Percentiles rank a stretch among this genome's conserved stretches.
Evolutionary conservation across 2,113 vertebrate species (phyloP).

Genomic region (Pandion haliaetus): DNA sequence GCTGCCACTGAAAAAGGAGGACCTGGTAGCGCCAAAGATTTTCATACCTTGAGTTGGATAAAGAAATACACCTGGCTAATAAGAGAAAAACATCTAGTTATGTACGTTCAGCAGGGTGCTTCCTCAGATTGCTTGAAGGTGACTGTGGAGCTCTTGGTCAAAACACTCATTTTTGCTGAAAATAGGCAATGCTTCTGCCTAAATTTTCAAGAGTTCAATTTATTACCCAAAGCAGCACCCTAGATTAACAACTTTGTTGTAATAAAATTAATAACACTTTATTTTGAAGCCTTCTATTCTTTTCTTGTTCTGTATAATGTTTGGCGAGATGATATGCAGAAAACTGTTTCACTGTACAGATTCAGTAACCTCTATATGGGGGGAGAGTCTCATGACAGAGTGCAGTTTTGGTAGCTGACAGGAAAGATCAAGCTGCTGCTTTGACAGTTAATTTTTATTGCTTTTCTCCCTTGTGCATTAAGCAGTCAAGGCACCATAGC

Average conservation of each 20-base stretch:
- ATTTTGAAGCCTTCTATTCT: not conserved
- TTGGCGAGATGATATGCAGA: not conserved
- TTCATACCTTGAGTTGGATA: not conserved
- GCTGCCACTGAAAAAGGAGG: not conserved
- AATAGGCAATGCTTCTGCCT: not conserved
- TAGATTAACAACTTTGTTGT: not conserved
- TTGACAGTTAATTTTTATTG: constrained; percentile 63
- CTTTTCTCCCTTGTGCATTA: constrained; percentile 39
- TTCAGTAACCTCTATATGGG: not conserved
- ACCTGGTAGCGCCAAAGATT: not conserved
- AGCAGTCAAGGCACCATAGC: constrained; percentile 16
- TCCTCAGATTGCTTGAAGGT: not conserved
- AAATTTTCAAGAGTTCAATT: not conserved
- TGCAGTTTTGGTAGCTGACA: constrained; percentile 12
- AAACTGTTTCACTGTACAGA: not conserved
- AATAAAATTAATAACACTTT: not conserved
- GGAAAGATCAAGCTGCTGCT: constrained; percentile 38
- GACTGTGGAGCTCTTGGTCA: not conserved
- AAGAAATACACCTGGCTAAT: not conserved
- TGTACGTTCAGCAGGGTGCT: not conserved
- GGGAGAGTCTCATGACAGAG: not conserved
- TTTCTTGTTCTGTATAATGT: not conserved
- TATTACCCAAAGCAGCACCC: not conserved
- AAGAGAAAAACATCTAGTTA: not conserved
- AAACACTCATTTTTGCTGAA: not conserved